Evolutionary conservation across 2,113 vertebrate species (phyloP).

Genomic region (Gymnobelideus leadbeateri): DNA sequence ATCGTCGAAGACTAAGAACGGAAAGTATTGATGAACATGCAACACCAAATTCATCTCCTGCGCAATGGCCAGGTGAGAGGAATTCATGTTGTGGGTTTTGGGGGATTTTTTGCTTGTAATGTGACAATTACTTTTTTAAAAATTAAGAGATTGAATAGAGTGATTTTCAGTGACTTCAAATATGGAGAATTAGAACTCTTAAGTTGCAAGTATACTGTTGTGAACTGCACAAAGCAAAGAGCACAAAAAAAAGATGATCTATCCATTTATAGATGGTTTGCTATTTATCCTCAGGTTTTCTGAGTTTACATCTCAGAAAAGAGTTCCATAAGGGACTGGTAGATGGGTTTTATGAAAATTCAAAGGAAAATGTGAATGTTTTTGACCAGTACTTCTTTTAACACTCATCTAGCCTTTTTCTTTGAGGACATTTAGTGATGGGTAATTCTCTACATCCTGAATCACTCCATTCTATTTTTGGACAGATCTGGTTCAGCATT

Average conservation of each 20-base stretch:
- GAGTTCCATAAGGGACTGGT: neutral
- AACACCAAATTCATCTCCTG: slow-evolving; percentile 94
- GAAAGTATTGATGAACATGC: slow-evolving; percentile 98
- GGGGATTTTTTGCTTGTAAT: neutral
- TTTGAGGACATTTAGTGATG: neutral
- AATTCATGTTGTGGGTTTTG: slow-evolving; percentile 11
- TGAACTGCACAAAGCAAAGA: slow-evolving; percentile 56
- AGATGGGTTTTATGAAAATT: neutral
- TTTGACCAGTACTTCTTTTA: neutral
- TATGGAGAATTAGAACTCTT: slow-evolving; percentile 50
- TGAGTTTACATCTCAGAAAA: neutral
- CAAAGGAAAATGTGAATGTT: neutral
- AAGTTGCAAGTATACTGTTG: slow-evolving; percentile 35
- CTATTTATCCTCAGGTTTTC: slow-evolving; percentile 17
- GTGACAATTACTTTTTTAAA: slow-evolving; percentile 40
- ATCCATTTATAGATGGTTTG: slow-evolving; percentile 2
- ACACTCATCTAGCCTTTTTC: neutral
- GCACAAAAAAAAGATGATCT: slow-evolving; percentile 8
- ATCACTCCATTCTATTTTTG: neutral
- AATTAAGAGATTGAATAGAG: neutral
- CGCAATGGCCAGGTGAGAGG: slow-evolving; percentile 96
- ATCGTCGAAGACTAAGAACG: slow-evolving; percentile 94
- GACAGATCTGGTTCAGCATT: neutral
- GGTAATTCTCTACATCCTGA: neutral
- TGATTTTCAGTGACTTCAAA: slow-evolving; percentile 50